A percentile compares a stretch with the other conserved stretches of the same genome.
Conservation (phyloP, 2,888 invertebrate species). For the Theodoxus fluviatilis region DNA sequence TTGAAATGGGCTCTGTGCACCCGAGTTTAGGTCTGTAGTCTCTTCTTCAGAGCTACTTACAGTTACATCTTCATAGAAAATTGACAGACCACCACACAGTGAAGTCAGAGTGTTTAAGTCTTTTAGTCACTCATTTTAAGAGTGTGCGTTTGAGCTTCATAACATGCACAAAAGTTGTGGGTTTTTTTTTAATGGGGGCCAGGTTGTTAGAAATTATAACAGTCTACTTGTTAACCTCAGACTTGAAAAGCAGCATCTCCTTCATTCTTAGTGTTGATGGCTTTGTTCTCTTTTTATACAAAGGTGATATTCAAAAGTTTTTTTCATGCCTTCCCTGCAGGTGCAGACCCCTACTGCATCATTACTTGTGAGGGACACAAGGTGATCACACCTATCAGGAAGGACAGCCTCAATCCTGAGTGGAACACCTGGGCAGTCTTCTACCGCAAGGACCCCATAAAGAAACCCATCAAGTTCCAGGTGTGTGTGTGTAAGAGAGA, state of each 20-base stretch:
- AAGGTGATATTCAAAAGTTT: background rate
- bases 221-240: background rate
- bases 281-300: background rate
- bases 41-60: too few relatives aligned
- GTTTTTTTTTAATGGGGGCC: too few relatives aligned
- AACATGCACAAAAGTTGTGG: too few relatives aligned
- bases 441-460: conserved; percentile 65
- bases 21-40: too few relatives aligned
- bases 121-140: too few relatives aligned
- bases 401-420: conserved; percentile 65
- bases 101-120: too few relatives aligned
- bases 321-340: conserved; percentile 34
- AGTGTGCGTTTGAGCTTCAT: too few relatives aligned
- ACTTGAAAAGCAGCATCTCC: background rate
- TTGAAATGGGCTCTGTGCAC: too few relatives aligned
- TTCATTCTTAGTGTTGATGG: background rate
- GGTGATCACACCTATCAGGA: conserved; percentile 61
- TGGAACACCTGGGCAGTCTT: conserved; percentile 67
- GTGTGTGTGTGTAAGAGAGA: conserved; percentile 57
- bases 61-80: too few relatives aligned
- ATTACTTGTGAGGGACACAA: conserved; percentile 68
- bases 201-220: too few relatives aligned
- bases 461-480: conserved; percentile 67
- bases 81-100: too few relatives aligned
- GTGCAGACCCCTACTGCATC: conserved; percentile 67